Conservation (phyloP, 2,797 vertebrate species). For the Kryptolebias ocellatus region DNA sequence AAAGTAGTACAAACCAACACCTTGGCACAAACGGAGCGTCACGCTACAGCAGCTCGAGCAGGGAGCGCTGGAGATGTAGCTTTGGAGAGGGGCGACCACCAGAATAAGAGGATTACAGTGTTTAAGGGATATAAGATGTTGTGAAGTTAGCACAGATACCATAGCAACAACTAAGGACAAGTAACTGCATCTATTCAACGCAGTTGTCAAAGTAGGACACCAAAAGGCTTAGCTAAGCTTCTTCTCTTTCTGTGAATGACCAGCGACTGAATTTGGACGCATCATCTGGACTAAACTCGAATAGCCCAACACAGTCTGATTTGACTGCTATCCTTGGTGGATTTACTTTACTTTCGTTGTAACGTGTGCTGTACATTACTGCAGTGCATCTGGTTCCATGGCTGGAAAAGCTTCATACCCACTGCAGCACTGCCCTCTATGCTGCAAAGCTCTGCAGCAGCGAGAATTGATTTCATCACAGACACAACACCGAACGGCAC, state of each 20-base stretch:
- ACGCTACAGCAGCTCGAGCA: conserved; percentile 19
- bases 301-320: conserved; percentile 25
- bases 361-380: conserved; percentile 14
- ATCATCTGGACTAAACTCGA: conserved; percentile 53
- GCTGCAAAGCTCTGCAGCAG: conserved; percentile 66
- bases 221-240: conserved; percentile 45
- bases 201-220: conserved; percentile 54
- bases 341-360: conserved; percentile 17
- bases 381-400: conserved; percentile 33
- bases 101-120: conserved; percentile 53
- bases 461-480: conserved; percentile 65
- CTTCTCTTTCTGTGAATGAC: conserved; percentile 44
- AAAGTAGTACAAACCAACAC: conserved; percentile 21
- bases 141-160: conserved; percentile 36
- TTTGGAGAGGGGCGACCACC: conserved; percentile 18
- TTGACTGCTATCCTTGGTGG: conserved; percentile 4
- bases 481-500: conserved; percentile 37
- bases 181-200: conserved; percentile 32
- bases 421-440: conserved; percentile 59
- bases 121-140: conserved; percentile 40
- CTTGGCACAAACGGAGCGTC: conserved; percentile 26
- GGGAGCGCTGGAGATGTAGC: conserved; percentile 15
- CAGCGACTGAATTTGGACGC: conserved; percentile 36
- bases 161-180: conserved; percentile 44
- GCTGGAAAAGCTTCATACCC: conserved; percentile 36